Conservation (phyloP, 2,113 vertebrate species). For the Catharus fuscescens region DNA sequence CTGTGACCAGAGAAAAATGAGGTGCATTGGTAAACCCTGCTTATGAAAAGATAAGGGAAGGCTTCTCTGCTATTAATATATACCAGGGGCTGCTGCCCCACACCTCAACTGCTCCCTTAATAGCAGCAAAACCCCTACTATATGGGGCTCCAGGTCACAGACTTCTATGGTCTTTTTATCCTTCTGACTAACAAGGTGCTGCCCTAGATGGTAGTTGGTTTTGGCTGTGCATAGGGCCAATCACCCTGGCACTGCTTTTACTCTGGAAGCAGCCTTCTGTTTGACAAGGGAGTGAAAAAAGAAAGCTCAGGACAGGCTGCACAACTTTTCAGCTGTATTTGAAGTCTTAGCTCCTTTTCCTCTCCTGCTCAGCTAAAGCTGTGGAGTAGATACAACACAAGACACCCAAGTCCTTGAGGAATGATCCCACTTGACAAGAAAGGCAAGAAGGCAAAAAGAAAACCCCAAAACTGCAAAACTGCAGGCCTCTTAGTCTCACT, state of each 20-base stretch:
- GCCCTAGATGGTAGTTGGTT: neutral
- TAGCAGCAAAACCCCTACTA: neutral
- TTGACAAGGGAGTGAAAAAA: neutral
- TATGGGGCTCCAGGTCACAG: accelerated
- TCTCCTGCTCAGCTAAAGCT: neutral
- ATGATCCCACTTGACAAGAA: neutral
- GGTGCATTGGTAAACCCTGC: neutral
- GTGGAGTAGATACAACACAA: neutral
- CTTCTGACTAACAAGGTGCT: neutral
- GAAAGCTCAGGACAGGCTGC: neutral
- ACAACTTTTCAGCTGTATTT: neutral
- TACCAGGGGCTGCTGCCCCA: neutral
- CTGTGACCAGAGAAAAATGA: neutral
- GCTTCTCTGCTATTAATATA: neutral
- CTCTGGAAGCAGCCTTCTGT: neutral
- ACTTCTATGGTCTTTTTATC: neutral
- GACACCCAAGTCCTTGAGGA: accelerated
- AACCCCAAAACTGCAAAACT: neutral
- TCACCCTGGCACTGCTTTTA: neutral
- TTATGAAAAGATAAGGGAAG: neutral
- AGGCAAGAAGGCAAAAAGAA: neutral
- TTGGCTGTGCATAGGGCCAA: neutral
- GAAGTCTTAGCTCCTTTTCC: neutral
- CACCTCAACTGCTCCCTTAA: neutral
- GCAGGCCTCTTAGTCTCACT: neutral